phyloP scores from a whole-genome alignment of 2,113 vertebrate species.

The Zosterops hypoxanthus region DNA sequence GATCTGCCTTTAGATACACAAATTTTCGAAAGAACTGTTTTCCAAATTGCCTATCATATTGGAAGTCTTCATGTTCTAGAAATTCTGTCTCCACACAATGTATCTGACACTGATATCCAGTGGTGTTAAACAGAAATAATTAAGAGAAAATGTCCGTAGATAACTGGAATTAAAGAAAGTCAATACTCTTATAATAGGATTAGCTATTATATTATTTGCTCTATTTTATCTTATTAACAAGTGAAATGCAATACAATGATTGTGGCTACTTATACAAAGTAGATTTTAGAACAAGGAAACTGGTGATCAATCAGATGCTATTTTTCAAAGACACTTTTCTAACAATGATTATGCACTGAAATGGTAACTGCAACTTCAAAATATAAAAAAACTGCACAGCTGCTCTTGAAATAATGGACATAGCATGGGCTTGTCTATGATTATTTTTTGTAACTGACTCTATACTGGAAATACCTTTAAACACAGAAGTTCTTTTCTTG shows the following conservation, averaged over 20 bases:
- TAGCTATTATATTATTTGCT: not conserved
- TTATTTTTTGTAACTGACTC: not conserved
- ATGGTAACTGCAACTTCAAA: not conserved
- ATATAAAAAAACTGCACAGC: not conserved
- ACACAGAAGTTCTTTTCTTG: not conserved
- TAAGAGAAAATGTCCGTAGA: not conserved
- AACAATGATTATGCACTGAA: not conserved
- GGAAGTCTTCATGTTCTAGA: not conserved
- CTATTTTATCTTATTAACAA: not conserved
- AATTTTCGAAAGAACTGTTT: not conserved
- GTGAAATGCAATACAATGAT: not conserved
- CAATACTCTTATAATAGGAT: not conserved
- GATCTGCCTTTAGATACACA: not conserved
- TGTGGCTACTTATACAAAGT: not conserved
- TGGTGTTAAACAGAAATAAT: not conserved
- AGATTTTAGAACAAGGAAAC: conserved; percentile 1
- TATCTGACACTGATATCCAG: not conserved
- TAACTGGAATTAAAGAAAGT: not conserved
- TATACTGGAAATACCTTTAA: not conserved
- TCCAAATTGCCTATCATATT: not conserved
- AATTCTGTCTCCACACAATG: not conserved
- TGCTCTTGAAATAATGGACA: not conserved
- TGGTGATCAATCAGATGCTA: not conserved
- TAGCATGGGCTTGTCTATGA: not conserved
- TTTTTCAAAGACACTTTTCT: conserved; percentile 6